Evolutionary conservation across 1,140 invertebrate genomes (phyloP).

Genomic region (Notospermus geniculatus): DNA sequence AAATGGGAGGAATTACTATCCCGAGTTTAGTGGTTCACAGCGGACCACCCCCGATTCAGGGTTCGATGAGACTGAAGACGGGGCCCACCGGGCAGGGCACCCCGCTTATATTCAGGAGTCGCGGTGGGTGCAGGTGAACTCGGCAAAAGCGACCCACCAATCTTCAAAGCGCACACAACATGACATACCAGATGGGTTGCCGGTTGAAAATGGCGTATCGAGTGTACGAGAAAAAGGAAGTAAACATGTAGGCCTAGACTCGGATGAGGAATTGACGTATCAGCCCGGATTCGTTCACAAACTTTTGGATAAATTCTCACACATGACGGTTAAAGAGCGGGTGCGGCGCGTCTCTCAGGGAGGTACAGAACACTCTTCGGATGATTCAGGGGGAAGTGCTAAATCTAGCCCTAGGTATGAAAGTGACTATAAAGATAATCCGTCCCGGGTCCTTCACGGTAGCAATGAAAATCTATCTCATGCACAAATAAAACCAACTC

Average conservation of each 20-base stretch:
- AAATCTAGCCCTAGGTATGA: neutral
- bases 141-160: no score
- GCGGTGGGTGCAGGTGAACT: no score
- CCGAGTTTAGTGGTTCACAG: constrained; percentile 4
- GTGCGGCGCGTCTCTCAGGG: constrained; percentile 24
- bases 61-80: neutral
- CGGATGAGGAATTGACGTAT: constrained; percentile 41
- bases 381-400: neutral
- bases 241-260: constrained; percentile 20
- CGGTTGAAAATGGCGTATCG: no score
- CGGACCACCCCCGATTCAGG: constrained; percentile 3
- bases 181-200: no score
- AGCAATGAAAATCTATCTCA: constrained; percentile 5
- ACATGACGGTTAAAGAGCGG: constrained; percentile 30
- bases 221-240: constrained; percentile 10
- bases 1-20: neutral
- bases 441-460: neutral
- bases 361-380: constrained; percentile 10
- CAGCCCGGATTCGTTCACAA: constrained; percentile 50
- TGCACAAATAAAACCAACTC: constrained; percentile 29
- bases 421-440: constrained; percentile 1
- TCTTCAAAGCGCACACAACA: no score
- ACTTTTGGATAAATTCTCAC: constrained; percentile 42
- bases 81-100: neutral
- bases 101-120: no score